Evolutionary conservation across 2,113 vertebrate genomes (phyloP).

Genomic region (Centropristis striata): DNA sequence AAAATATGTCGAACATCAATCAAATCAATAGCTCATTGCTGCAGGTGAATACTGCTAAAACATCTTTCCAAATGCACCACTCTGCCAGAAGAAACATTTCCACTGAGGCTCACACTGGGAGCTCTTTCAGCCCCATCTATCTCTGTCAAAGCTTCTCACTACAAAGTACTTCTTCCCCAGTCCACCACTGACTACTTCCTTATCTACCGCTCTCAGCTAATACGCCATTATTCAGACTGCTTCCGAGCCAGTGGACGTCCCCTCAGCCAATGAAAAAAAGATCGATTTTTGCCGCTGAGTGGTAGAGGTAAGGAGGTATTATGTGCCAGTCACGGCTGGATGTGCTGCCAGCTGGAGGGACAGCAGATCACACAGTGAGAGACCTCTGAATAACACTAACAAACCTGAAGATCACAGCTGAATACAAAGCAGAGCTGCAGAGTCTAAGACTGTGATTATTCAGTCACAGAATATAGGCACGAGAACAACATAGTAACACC

Average conservation of each 20-base stretch:
- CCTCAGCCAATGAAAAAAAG: constrained; percentile 21
- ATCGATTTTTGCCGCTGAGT: constrained; percentile 58
- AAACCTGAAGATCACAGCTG: constrained; percentile 3
- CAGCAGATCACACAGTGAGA: constrained; percentile 17
- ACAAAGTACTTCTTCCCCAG: constrained; percentile 46
- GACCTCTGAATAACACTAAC: constrained; percentile 24
- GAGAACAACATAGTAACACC: not conserved
- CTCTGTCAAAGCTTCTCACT: constrained; percentile 56
- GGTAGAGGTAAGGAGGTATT: constrained; percentile 57
- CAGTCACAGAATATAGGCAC: not conserved
- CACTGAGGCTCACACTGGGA: constrained; percentile 39
- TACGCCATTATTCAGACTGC: constrained; percentile 60
- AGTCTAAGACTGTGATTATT: not conserved
- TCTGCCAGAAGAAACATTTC: constrained; percentile 22
- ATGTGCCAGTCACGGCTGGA: constrained; percentile 59
- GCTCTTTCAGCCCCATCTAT: constrained; percentile 63
- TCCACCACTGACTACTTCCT: constrained; percentile 54
- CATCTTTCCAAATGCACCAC: constrained; percentile 1
- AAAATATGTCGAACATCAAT: constrained; percentile 1
- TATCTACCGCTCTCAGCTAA: constrained; percentile 69
- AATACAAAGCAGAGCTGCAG: not conserved
- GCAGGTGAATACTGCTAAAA: not conserved
- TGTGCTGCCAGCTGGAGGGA: constrained; percentile 45
- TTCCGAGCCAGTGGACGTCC: constrained; percentile 42
- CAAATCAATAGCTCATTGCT: not conserved